Conservation (phyloP, 2,113 vertebrate species). For the Vombatus ursinus region DNA sequence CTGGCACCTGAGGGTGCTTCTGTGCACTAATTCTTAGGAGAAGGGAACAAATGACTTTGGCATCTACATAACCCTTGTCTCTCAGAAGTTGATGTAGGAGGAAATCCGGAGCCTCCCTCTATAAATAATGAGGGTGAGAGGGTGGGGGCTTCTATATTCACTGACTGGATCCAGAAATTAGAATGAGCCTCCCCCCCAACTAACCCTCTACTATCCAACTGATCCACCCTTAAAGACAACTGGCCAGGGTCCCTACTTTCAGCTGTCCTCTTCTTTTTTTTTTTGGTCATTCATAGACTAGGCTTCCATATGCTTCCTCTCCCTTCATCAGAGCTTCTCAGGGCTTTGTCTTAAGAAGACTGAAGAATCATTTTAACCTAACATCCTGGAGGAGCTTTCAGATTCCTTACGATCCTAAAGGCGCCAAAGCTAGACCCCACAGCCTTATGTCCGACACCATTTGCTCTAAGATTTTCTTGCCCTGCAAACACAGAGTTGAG, state of each 20-base stretch:
- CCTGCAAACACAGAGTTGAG: neutral
- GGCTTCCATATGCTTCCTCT: slow-evolving; percentile 5
- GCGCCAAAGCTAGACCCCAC: neutral
- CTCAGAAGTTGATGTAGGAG: neutral
- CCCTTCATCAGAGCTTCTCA: slow-evolving; percentile 8
- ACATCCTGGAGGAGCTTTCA: neutral
- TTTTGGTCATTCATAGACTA: slow-evolving; percentile 2
- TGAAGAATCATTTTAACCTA: neutral
- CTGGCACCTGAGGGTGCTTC: slow-evolving; percentile 53
- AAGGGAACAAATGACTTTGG: neutral
- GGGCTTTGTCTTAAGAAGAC: neutral
- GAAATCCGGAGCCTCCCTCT: neutral
- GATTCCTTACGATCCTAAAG: neutral
- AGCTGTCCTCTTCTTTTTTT: neutral
- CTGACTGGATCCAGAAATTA: neutral
- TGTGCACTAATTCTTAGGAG: slow-evolving; percentile 29
- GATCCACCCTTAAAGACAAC: neutral
- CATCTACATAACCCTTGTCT: slow-evolving; percentile 5
- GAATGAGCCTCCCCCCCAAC: neutral
- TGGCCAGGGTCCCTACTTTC: neutral
- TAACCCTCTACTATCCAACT: neutral
- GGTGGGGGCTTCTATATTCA: neutral
- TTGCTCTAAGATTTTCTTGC: neutral
- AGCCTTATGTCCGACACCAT: neutral
- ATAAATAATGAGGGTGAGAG: neutral